A percentile compares a stretch with the other conserved stretches of the same genome.
These are phyloP conservation scores for Drosophila virilis DNA, from an alignment of 1,140 invertebrate species.

Conservation along the genomic window DNA sequence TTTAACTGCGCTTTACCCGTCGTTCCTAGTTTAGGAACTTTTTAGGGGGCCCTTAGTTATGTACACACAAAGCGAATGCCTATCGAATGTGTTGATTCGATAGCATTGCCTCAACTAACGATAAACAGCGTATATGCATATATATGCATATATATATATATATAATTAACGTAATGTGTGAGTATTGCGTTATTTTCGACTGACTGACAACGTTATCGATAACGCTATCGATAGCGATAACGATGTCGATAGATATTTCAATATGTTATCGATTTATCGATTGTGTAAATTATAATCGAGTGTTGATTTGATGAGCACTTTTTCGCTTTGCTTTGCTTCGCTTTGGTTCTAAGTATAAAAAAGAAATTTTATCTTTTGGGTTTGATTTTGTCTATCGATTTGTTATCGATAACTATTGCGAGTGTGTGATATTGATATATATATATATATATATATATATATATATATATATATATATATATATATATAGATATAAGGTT, in stretches of 20 bases:
- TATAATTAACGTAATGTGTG: slow-evolving; percentile 36
- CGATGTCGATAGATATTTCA: background rate
- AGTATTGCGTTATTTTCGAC: slow-evolving; percentile 9
- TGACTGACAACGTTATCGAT: slow-evolving; percentile 25
- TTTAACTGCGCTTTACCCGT: slow-evolving; percentile 54
- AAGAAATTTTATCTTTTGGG: background rate
- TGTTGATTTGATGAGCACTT: no score
- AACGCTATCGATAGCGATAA: slow-evolving; percentile 12
- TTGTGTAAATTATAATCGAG: no score
- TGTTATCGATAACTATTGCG: slow-evolving; percentile 20
- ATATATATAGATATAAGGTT: slow-evolving; percentile 59
- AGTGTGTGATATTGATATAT: no score
- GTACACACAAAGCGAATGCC: slow-evolving; percentile 43
- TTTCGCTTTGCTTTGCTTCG: background rate
- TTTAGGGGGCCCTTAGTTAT: slow-evolving; percentile 58
- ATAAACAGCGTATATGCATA: slow-evolving; percentile 11
- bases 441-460: no score
- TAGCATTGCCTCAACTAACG: slow-evolving; percentile 20
- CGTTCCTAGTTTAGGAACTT: slow-evolving; percentile 72
- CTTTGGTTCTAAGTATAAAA: background rate
- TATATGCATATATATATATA: no score
- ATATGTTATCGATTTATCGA: slow-evolving; percentile 2
- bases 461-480: no score
- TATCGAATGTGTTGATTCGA: slow-evolving; percentile 32
- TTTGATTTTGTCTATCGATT: background rate